Conservation (phyloP, 2,113 vertebrate genomes). For the Parus major region DNA sequence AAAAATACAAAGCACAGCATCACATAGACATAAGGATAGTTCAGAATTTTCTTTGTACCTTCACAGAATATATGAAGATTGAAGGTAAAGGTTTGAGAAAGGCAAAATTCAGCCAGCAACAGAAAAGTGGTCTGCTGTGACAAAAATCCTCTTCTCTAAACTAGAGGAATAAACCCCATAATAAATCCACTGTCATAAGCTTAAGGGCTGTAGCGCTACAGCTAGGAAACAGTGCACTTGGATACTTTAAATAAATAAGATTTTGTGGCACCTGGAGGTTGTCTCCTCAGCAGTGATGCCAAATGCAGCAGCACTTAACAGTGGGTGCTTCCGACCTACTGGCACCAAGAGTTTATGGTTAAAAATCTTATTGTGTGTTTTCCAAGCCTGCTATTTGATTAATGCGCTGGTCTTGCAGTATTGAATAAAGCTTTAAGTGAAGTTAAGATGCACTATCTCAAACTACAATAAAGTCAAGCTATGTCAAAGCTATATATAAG, state of each 20-base stretch:
- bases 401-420: background rate
- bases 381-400: background rate
- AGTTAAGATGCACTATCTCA: background rate
- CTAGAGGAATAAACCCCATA: background rate
- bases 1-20: background rate
- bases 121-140: background rate
- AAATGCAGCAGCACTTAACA: conserved; percentile 40
- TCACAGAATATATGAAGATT: background rate
- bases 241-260: background rate
- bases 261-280: background rate
- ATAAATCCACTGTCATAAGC: background rate
- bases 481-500: background rate
- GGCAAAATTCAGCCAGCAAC: background rate
- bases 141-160: background rate
- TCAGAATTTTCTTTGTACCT: background rate
- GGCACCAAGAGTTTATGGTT: background rate
- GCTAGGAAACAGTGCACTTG: background rate
- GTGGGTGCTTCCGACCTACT: background rate
- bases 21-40: too few relatives aligned
- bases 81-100: background rate
- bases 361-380: conserved; percentile 20
- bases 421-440: conserved; percentile 4
- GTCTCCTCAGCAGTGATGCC: background rate
- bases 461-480: background rate
- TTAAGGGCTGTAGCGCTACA: background rate